A percentile compares a stretch with the other conserved stretches of the same genome.
These are phyloP conservation scores for Argyrosomus regius DNA, from an alignment of 2,797 vertebrate genomes.

Conservation along the genomic window DNA sequence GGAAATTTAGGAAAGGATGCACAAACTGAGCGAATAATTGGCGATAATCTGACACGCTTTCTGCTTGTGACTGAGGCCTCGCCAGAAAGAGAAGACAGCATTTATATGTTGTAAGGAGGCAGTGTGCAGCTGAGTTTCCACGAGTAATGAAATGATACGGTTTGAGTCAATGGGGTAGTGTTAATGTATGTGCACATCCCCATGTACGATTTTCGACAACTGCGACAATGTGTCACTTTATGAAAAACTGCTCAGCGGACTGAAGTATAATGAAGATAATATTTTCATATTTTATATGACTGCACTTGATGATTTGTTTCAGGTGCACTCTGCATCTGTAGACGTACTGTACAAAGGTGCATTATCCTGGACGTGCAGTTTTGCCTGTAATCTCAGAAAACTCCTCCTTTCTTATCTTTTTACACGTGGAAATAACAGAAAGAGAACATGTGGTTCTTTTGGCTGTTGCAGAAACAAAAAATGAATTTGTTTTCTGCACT, in stretches of 20 bases:
- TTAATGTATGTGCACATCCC: neutral
- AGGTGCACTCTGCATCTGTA: neutral
- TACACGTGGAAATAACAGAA: neutral
- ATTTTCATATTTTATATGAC: neutral
- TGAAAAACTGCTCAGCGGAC: neutral
- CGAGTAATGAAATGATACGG: conserved; percentile 34
- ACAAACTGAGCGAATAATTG: conserved; percentile 35
- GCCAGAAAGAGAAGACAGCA: conserved; percentile 4
- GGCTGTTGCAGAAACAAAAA: neutral
- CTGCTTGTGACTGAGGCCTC: conserved; percentile 47
- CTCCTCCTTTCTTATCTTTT: neutral
- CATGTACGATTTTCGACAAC: neutral
- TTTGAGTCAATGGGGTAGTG: neutral
- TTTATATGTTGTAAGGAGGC: conserved; percentile 23
- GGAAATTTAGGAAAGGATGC: conserved; percentile 12
- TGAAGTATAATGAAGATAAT: neutral
- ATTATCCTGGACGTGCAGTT: neutral
- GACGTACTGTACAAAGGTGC: neutral
- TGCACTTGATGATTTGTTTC: neutral
- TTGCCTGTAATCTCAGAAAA: neutral
- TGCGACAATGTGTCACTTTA: neutral
- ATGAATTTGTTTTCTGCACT: neutral
- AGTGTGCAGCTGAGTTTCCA: neutral
- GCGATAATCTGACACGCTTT: conserved; percentile 47
- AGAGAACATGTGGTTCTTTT: neutral